Conservation (phyloP, 1,140 invertebrate species). For the Leucophenga varia region DNA sequence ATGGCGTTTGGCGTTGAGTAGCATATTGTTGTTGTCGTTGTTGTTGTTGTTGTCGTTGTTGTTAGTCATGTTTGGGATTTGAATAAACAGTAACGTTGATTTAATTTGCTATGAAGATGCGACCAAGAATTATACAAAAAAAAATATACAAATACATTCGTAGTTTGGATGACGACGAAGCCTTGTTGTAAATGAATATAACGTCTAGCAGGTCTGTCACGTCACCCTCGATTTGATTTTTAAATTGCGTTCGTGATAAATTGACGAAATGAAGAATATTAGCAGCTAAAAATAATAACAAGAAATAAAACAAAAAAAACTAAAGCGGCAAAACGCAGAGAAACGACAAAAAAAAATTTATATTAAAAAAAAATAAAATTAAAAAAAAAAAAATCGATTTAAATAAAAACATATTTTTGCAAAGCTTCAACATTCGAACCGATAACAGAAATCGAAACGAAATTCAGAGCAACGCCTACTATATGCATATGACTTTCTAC, state of each 20-base stretch:
- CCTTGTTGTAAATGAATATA: constrained; percentile 29
- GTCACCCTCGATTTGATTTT: constrained; percentile 56
- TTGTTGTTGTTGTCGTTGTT: constrained; percentile 13
- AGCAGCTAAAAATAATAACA: constrained; percentile 10
- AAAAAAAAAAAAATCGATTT: constrained; percentile 18
- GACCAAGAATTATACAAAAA: background rate
- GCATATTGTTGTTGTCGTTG: constrained; percentile 20
- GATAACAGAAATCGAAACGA: constrained; percentile 17
- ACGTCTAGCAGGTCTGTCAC: constrained; percentile 50
- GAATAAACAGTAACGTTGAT: constrained; percentile 57
- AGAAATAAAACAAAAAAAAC: background rate
- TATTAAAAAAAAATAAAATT: constrained; percentile 4
- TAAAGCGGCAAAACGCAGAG: background rate
- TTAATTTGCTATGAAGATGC: constrained; percentile 48
- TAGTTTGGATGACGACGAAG: background rate
- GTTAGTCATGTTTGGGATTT: constrained; percentile 46
- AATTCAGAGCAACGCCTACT: no score
- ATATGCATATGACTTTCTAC: no score
- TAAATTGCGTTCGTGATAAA: constrained; percentile 54
- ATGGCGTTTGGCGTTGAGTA: no score
- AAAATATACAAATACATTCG: background rate
- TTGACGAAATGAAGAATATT: constrained; percentile 55
- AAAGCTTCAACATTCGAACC: no score
- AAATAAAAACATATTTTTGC: no score
- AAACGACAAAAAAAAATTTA: background rate